phyloP scores from a whole-genome alignment of 2,888 invertebrate genomes.

The Eulithis prunata region DNA sequence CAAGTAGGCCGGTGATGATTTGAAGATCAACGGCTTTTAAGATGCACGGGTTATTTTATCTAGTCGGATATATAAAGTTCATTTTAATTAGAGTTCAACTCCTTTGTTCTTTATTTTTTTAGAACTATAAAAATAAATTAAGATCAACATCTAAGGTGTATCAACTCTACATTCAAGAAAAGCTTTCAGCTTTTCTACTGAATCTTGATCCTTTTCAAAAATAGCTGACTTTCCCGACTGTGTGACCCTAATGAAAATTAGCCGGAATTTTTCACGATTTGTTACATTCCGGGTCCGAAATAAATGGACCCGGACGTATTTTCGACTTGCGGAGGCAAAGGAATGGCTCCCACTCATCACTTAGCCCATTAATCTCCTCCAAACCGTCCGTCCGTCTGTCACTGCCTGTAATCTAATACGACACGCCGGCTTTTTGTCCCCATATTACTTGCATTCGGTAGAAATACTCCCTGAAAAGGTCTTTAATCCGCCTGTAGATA shows the following conservation, averaged over 20 bases:
- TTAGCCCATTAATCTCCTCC: conserved; percentile 80
- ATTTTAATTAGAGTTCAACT: no score
- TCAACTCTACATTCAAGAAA: no score
- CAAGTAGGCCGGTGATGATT: no score
- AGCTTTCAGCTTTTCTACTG: no score
- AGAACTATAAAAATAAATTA: no score
- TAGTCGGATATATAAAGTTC: no score
- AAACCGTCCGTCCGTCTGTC: conserved; percentile 79
- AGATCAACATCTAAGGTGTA: no score
- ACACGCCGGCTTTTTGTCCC: conserved; percentile 82
- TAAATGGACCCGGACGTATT: conserved; percentile 69
- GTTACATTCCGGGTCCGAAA: conserved; percentile 59
- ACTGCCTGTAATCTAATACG: conserved; percentile 82
- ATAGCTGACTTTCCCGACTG: conserved; percentile 2
- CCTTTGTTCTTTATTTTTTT: no score
- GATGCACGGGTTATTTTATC: no score
- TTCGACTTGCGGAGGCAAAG: conserved; percentile 56
- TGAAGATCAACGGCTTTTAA: no score
- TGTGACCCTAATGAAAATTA: conserved; percentile 56
- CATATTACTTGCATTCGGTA: conserved; percentile 73
- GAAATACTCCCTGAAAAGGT: conserved; percentile 73
- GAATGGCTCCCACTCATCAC: conserved; percentile 78
- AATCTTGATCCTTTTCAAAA: neutral
- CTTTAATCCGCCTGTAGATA: conserved; percentile 71
- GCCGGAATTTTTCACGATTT: conserved; percentile 69